Evolutionary conservation across 2,797 vertebrate species (phyloP).

Genomic region (Sphenopsis melanotis): DNA sequence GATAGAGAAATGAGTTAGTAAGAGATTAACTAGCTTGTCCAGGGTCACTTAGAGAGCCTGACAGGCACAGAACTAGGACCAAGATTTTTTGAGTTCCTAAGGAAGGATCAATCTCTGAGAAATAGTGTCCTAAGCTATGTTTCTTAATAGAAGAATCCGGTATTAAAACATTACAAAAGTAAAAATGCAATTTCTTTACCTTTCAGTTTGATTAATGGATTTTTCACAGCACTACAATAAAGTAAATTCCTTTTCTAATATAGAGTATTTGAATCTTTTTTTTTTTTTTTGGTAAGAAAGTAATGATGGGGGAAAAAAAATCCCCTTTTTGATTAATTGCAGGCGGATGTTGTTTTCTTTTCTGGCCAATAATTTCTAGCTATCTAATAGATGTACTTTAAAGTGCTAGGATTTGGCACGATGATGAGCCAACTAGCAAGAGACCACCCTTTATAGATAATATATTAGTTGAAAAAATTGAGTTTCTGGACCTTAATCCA

Average conservation of each 20-base stretch:
- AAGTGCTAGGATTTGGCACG: not conserved
- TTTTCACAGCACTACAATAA: constrained; percentile 38
- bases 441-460: constrained; percentile 24
- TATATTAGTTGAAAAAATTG: constrained; percentile 32
- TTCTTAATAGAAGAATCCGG: constrained; percentile 39
- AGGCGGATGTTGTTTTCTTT: not conserved
- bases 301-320: not conserved
- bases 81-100: not conserved
- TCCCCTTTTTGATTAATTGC: not conserved
- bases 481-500: constrained; percentile 47
- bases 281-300: not conserved
- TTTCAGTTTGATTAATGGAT: constrained; percentile 66
- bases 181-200: constrained; percentile 67
- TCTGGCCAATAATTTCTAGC: not conserved
- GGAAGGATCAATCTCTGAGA: not conserved
- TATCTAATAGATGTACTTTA: constrained; percentile 1
- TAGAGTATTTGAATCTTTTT: not conserved
- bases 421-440: constrained; percentile 11
- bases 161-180: constrained; percentile 65
- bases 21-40: constrained; percentile 3
- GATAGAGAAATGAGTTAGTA: not conserved
- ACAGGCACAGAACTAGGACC: not conserved
- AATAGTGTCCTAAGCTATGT: constrained; percentile 1
- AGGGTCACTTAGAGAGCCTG: constrained; percentile 28
- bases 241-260: constrained; percentile 31